A percentile compares a stretch with the other conserved stretches of the same genome.
Evolutionary conservation across 2,113 vertebrate species (phyloP).

Genomic region (Ornithorhynchus anatinus): DNA sequence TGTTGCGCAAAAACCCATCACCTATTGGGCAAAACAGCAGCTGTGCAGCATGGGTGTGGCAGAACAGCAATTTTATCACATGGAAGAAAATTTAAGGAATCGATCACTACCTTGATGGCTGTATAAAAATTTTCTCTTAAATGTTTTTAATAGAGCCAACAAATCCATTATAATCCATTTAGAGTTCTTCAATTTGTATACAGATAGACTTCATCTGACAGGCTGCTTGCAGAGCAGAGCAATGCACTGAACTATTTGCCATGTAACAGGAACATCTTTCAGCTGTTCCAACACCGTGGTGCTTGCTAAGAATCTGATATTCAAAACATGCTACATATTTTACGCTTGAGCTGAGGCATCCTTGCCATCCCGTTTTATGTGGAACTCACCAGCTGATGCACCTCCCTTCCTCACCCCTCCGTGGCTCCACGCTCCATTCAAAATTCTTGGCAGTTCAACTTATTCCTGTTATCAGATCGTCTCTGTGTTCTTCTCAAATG

Average conservation of each 20-base stretch:
- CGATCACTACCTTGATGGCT: too few species aligned
- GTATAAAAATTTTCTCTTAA: too few species aligned
- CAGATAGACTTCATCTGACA: not conserved
- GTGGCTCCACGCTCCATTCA: not conserved
- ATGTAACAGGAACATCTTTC: slow-evolving; percentile 46
- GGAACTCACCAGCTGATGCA: not conserved
- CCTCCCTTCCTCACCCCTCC: not conserved
- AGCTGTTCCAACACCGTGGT: slow-evolving; percentile 38
- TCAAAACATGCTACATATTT: slow-evolving; percentile 25
- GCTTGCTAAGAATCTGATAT: slow-evolving; percentile 29
- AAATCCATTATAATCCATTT: not conserved
- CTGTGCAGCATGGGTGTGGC: too few species aligned
- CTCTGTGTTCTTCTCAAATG: not conserved
- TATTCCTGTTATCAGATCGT: not conserved
- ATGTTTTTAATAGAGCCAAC: not conserved
- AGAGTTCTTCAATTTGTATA: not conserved
- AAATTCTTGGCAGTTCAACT: not conserved
- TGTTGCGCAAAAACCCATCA: too few species aligned
- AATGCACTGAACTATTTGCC: not conserved
- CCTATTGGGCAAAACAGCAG: too few species aligned
- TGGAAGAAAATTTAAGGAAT: too few species aligned
- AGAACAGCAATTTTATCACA: too few species aligned
- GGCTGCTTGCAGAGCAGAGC: not conserved
- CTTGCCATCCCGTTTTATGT: not conserved
- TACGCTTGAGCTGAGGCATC: not conserved